Percentiles rank a stretch among this genome's conserved stretches.
Conservation (phyloP, 2,888 invertebrate species). For the Amblyjoppa proteus region DNA sequence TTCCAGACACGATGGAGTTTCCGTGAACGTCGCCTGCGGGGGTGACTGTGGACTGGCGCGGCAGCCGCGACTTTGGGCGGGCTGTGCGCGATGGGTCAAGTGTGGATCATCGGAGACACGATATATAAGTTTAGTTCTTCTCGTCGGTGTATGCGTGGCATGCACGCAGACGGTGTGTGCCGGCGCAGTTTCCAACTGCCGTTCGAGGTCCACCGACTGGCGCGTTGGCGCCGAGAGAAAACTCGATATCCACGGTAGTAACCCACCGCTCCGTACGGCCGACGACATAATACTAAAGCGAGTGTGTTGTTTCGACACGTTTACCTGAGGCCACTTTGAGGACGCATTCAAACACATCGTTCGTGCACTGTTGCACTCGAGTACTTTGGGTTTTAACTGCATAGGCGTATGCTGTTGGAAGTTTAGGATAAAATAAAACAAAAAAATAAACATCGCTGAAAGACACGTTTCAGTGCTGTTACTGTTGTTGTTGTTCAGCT, state of each 20-base stretch:
- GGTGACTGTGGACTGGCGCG: background rate
- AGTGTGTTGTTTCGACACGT: conserved; percentile 15
- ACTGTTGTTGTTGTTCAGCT: too few species aligned
- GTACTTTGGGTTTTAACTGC: background rate
- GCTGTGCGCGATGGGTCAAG: background rate
- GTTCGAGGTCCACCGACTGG: background rate
- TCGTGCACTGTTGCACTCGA: background rate
- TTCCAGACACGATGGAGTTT: background rate
- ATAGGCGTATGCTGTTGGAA: background rate
- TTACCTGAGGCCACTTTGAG: background rate
- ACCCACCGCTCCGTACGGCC: background rate
- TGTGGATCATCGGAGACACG: background rate
- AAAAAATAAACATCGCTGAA: too few species aligned
- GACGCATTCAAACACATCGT: background rate
- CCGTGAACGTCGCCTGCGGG: background rate
- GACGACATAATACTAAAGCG: conserved; percentile 6
- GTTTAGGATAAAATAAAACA: too few species aligned
- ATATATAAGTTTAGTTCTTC: background rate
- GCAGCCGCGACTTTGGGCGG: background rate
- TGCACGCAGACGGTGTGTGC: background rate
- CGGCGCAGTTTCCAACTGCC: background rate
- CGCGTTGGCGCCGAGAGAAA: conserved; percentile 10
- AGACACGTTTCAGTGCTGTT: too few species aligned
- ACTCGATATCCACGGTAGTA: background rate
- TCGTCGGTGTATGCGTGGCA: too few species aligned